Evolutionary conservation across 2,113 vertebrate genomes (phyloP).

Genomic region (Psammodynastes pulverulentus): DNA sequence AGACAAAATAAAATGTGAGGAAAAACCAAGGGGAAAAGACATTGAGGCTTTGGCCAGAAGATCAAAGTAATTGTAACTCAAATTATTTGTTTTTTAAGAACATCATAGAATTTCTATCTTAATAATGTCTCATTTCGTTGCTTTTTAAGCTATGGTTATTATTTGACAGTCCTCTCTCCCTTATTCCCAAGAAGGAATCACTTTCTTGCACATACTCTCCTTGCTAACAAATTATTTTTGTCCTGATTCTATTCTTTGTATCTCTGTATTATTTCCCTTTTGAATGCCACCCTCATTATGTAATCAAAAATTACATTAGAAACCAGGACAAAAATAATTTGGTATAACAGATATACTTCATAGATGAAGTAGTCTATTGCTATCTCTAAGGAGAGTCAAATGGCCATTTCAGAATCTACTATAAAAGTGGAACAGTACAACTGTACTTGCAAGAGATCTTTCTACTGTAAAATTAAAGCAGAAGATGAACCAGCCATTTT

Average conservation of each 20-base stretch:
- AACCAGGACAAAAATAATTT: neutral
- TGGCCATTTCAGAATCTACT: neutral
- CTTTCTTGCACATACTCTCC: neutral
- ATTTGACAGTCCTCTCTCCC: neutral
- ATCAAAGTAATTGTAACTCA: neutral
- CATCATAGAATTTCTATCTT: neutral
- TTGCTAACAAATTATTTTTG: neutral
- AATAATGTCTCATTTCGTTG: neutral
- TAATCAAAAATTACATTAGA: neutral
- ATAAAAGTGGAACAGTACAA: neutral
- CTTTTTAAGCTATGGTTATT: neutral
- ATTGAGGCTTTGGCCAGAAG: neutral
- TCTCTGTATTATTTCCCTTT: neutral
- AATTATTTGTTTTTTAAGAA: neutral
- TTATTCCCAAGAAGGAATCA: neutral
- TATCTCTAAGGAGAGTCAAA: neutral
- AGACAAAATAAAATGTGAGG: neutral
- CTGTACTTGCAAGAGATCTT: neutral
- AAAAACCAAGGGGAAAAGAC: neutral
- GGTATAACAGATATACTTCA: neutral
- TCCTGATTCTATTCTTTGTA: neutral
- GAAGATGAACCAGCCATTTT: neutral
- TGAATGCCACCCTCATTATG: neutral
- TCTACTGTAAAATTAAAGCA: neutral
- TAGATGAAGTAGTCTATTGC: neutral